Percentiles rank a stretch among this genome's conserved stretches.
Conservation (phyloP, 92 coral and sea anemone genomes). For the Zoanthus sociatus region DNA sequence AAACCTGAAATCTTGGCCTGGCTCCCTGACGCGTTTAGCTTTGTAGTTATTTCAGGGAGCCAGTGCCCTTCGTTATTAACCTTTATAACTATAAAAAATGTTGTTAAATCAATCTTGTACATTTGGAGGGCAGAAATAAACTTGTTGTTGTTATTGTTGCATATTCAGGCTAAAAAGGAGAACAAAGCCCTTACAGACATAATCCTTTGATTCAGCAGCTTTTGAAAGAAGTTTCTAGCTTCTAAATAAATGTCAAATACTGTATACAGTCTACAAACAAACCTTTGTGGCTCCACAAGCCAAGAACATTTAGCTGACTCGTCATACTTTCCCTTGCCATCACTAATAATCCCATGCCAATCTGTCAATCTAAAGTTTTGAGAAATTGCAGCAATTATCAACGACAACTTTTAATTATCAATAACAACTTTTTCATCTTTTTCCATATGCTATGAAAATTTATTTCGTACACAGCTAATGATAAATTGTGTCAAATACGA, state of each 20-base stretch:
- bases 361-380: slow-evolving; percentile 61
- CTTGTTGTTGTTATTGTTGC: not conserved
- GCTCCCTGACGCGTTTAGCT: too few relatives aligned
- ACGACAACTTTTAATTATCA: too few relatives aligned
- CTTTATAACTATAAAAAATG: too few relatives aligned
- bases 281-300: slow-evolving; percentile 90
- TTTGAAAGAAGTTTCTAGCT: not conserved
- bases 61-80: too few relatives aligned
- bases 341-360: slow-evolving; percentile 75
- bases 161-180: not conserved
- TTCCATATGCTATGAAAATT: too few relatives aligned
- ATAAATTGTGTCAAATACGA: too few relatives aligned
- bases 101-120: too few relatives aligned
- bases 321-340: slow-evolving; percentile 75
- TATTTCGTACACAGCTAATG: too few relatives aligned
- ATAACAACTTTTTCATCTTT: too few relatives aligned
- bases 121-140: too few relatives aligned
- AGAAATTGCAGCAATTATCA: not conserved
- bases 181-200: not conserved
- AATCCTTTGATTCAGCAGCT: not conserved
- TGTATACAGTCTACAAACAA: not conserved
- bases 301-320: slow-evolving; percentile 76
- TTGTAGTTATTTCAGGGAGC: too few relatives aligned
- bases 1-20: too few relatives aligned
- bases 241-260: not conserved